Evolutionary conservation across 2,113 vertebrate genomes (phyloP).

Genomic region (Bubo blakistoni): DNA sequence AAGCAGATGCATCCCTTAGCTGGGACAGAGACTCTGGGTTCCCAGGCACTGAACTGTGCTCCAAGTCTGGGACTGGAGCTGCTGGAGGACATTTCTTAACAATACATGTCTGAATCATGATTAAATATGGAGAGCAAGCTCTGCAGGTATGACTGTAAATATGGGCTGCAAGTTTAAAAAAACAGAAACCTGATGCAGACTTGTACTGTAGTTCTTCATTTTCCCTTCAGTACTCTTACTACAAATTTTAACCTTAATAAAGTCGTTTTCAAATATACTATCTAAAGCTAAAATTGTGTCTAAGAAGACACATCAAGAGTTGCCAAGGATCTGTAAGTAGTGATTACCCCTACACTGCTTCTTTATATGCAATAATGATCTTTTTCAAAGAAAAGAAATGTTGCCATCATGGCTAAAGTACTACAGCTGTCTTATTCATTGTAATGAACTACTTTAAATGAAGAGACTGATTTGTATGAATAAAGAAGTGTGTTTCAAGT

Average conservation of each 20-base stretch:
- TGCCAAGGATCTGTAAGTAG: constrained; percentile 7
- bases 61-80: background rate
- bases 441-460: constrained; percentile 44
- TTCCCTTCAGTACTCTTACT: background rate
- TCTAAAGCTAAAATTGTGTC: background rate
- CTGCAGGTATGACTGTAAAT: background rate
- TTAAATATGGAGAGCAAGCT: background rate
- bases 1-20: fast-evolving
- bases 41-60: background rate
- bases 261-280: background rate
- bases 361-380: background rate
- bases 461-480: constrained; percentile 26
- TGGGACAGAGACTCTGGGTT: background rate
- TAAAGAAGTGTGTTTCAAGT: constrained; percentile 36
- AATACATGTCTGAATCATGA: background rate
- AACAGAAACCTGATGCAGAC: background rate
- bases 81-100: background rate
- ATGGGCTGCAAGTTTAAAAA: background rate
- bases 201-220: background rate
- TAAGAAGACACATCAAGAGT: background rate
- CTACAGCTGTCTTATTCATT: constrained; percentile 36
- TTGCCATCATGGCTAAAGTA: constrained; percentile 1
- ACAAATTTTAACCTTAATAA: background rate
- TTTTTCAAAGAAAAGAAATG: background rate
- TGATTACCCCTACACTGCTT: background rate